Conservation (phyloP, 2,888 invertebrate genomes). For the Lissocephala sabroskyi region DNA sequence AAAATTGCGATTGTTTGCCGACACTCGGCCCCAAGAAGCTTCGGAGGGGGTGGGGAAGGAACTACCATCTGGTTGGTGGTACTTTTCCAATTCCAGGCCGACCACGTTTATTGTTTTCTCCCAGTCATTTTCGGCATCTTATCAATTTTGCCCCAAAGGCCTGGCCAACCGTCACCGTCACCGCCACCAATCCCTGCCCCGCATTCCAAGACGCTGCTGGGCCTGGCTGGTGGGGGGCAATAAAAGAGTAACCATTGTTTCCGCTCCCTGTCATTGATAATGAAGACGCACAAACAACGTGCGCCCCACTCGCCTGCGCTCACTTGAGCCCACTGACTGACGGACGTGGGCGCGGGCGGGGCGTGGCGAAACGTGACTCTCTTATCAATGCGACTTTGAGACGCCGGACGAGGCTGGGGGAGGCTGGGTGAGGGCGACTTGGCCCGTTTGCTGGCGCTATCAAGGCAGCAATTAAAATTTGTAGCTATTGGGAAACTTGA, state of each 20-base stretch:
- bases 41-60: too few relatives aligned
- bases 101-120: slow-evolving; percentile 65
- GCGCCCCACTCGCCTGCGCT: too few relatives aligned
- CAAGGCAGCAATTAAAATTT: slow-evolving; percentile 61
- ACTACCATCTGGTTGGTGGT: neutral
- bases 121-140: slow-evolving; percentile 58
- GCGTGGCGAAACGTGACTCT: slow-evolving; percentile 65
- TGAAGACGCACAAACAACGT: slow-evolving; percentile 68
- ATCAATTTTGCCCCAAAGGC: slow-evolving; percentile 59
- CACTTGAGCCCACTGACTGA: too few relatives aligned
- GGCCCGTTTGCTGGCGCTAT: slow-evolving; percentile 30
- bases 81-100: slow-evolving; percentile 44
- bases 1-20: slow-evolving; percentile 31
- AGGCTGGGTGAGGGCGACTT: neutral
- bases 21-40: too few relatives aligned
- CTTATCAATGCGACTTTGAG: slow-evolving; percentile 63
- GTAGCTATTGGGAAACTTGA: slow-evolving; percentile 46
- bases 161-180: slow-evolving; percentile 22
- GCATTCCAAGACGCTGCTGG: too few relatives aligned
- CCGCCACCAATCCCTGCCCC: too few relatives aligned
- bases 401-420: slow-evolving; percentile 17
- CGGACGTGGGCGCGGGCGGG: too few relatives aligned
- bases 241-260: slow-evolving; percentile 63
- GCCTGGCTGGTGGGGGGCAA: too few relatives aligned
- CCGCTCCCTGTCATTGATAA: slow-evolving; percentile 63